These are phyloP conservation scores for Rhinolophus ferrumequinum DNA, from an alignment of 2,113 vertebrate genomes.

Conservation along the genomic window DNA sequence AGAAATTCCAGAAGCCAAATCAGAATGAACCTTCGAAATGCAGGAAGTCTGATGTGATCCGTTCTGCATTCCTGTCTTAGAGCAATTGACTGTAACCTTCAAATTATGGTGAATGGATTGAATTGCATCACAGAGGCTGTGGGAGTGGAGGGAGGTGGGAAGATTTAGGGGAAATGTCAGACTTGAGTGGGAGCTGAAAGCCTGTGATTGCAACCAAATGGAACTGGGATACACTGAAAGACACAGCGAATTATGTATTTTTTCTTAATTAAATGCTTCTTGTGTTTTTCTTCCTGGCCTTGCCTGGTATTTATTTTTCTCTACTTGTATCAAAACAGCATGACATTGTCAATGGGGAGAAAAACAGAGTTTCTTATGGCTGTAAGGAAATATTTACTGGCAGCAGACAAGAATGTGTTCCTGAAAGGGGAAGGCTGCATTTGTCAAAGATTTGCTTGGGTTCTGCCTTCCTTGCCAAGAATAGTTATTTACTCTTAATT, in stretches of 20 bases:
- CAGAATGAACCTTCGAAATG: not conserved
- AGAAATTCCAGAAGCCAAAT: not conserved
- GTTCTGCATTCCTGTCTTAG: conserved; percentile 79
- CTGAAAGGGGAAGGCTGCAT: conserved; percentile 62
- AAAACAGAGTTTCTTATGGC: conserved; percentile 75
- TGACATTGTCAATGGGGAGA: conserved; percentile 66
- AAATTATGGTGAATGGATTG: conserved; percentile 78
- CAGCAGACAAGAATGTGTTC: conserved; percentile 66
- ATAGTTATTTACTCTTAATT: conserved; percentile 79
- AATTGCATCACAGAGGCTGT: conserved; percentile 70
- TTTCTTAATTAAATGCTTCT: conserved; percentile 76
- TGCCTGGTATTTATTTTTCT: conserved; percentile 75
- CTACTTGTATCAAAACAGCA: conserved; percentile 53
- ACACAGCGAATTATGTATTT: conserved; percentile 59
- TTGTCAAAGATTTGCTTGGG: conserved; percentile 71
- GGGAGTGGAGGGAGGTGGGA: conserved; percentile 69
- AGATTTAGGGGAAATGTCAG: conserved; percentile 79
- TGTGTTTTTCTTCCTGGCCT: conserved; percentile 78
- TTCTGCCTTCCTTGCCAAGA: conserved; percentile 68
- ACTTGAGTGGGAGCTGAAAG: conserved; percentile 74
- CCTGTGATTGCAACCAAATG: conserved; percentile 73
- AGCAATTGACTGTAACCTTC: conserved; percentile 76
- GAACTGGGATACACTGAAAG: conserved; percentile 58
- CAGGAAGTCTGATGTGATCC: conserved; percentile 31
- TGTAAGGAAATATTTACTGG: conserved; percentile 81